Evolutionary conservation across 1,140 invertebrate species (phyloP).

Genomic region (Globodera rostochiensis): DNA sequence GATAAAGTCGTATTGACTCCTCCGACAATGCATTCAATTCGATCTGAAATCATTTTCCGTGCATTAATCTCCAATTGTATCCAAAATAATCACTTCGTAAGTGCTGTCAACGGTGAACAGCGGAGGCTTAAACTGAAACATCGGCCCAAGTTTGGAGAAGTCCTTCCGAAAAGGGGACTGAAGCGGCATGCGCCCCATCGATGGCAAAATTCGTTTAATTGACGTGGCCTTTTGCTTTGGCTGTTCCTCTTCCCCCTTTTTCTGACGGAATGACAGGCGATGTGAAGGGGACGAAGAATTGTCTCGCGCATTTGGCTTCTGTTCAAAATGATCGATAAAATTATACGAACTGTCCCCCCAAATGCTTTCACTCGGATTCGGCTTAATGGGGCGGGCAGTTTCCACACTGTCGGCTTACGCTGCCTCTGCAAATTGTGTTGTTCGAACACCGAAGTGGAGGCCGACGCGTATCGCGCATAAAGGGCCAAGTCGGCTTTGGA

Average conservation of each 20-base stretch:
- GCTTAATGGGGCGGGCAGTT: constrained; percentile 15
- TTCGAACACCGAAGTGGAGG: constrained; percentile 5
- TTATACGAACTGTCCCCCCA: no score
- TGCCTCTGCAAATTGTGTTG: constrained; percentile 4
- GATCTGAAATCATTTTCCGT: constrained; percentile 4
- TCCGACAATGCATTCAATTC: constrained; percentile 13
- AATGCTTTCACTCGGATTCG: constrained; percentile 4
- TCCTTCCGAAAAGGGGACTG: constrained; percentile 16
- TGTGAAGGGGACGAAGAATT: not conserved
- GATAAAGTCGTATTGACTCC: constrained; percentile 25
- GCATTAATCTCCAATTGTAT: not conserved
- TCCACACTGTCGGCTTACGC: constrained; percentile 14
- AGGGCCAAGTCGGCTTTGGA: constrained; percentile 22
- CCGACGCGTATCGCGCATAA: constrained; percentile 35
- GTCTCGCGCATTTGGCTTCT: not conserved
- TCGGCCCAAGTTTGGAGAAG: constrained; percentile 40
- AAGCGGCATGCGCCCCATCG: not conserved
- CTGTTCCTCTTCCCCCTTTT: not conserved
- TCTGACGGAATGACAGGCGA: not conserved
- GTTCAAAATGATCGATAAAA: not conserved
- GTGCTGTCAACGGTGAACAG: constrained; percentile 53
- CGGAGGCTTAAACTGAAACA: constrained; percentile 44
- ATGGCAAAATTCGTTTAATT: not conserved
- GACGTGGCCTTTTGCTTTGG: not conserved
- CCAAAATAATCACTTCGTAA: constrained; percentile 41